Evolutionary conservation across 2,113 vertebrate species (phyloP).

Genomic region (Panurus biarmicus): DNA sequence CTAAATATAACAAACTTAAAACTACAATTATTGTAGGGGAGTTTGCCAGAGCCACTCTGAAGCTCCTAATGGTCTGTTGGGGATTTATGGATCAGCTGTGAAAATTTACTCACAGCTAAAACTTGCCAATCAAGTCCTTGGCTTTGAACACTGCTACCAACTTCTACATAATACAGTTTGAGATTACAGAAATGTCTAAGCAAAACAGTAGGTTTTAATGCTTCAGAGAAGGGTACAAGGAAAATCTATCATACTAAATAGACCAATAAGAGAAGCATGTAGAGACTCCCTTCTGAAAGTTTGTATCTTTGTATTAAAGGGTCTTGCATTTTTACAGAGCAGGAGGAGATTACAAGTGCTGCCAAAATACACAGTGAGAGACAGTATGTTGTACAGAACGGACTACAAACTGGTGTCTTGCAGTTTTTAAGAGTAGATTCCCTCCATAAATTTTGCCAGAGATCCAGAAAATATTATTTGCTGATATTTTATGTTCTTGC

Average conservation of each 20-base stretch:
- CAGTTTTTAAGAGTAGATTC: not conserved
- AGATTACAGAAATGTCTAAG: not conserved
- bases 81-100: constrained; percentile 68
- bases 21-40: constrained; percentile 55
- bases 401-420: not conserved
- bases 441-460: not conserved
- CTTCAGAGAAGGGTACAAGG: not conserved
- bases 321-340: not conserved
- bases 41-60: constrained; percentile 40
- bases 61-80: constrained; percentile 55
- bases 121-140: constrained; percentile 54
- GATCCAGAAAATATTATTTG: not conserved
- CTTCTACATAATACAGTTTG: not conserved
- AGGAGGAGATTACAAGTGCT: not conserved
- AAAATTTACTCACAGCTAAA: constrained; percentile 61
- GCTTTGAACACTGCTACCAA: constrained; percentile 18
- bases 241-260: not conserved
- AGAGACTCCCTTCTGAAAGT: not conserved
- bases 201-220: not conserved
- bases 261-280: not conserved
- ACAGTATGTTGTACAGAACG: not conserved
- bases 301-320: not conserved
- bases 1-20: constrained; percentile 62
- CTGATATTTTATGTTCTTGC: not conserved
- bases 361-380: not conserved